Conservation (phyloP, 2,113 vertebrate species). For the Lamprologus tigripictilis region DNA sequence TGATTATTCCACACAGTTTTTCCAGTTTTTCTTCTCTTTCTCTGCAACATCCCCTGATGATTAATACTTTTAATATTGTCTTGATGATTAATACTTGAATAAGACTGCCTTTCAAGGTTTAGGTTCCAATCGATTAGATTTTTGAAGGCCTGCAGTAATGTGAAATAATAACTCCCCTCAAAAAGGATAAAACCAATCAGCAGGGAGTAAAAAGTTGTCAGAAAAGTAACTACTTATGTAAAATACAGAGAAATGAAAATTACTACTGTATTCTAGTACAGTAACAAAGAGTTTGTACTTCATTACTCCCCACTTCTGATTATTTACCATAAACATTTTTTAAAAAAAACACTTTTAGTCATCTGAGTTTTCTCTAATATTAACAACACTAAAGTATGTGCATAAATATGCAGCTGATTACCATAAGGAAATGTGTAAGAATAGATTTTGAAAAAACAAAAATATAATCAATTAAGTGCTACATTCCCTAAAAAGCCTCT, state of each 20-base stretch:
- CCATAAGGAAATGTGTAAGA: neutral
- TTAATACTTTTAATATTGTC: neutral
- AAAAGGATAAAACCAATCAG: neutral
- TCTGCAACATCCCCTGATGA: neutral
- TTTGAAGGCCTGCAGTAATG: neutral
- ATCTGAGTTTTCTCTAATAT: neutral
- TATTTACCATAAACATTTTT: neutral
- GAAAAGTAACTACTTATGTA: neutral
- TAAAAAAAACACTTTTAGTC: neutral
- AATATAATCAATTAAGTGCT: neutral
- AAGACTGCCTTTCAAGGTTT: neutral
- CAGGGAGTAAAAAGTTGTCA: neutral
- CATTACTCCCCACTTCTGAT: neutral
- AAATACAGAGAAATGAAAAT: neutral
- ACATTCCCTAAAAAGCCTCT: neutral
- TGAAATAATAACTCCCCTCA: neutral
- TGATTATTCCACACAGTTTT: neutral
- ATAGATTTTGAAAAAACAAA: neutral
- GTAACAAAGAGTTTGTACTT: neutral
- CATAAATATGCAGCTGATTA: neutral
- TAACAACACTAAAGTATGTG: neutral
- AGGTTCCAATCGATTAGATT: neutral
- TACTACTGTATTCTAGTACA: neutral
- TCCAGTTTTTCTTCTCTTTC: neutral
- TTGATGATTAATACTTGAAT: neutral